Evolutionary conservation across 2,797 vertebrate species (phyloP).

Genomic region (Rhyacichthys aspro): DNA sequence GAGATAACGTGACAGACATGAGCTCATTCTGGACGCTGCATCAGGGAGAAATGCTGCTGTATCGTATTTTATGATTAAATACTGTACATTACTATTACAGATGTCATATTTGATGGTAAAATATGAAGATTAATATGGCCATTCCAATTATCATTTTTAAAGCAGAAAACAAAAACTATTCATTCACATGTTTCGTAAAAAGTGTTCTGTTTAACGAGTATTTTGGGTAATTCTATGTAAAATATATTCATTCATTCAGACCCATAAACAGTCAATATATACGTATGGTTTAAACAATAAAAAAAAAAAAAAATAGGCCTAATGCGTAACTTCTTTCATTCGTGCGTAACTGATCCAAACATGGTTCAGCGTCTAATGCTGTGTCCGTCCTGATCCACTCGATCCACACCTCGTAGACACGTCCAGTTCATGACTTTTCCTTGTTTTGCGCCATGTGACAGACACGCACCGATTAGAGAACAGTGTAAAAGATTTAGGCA

Average conservation of each 20-base stretch:
- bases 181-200: too few species aligned
- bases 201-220: too few species aligned
- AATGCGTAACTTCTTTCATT: background rate
- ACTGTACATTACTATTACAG: too few species aligned
- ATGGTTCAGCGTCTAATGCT: background rate
- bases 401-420: slow-evolving; percentile 15
- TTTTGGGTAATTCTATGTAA: too few species aligned
- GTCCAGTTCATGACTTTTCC: background rate
- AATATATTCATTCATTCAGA: too few species aligned
- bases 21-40: background rate
- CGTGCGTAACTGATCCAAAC: background rate
- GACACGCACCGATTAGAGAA: background rate
- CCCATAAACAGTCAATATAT: too few species aligned
- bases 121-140: too few species aligned
- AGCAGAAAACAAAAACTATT: too few species aligned
- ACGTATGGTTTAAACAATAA: background rate
- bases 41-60: background rate
- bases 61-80: background rate
- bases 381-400: background rate
- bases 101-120: too few species aligned
- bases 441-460: slow-evolving; percentile 11
- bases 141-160: too few species aligned
- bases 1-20: background rate
- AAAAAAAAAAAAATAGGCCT: background rate
- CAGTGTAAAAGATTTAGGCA: slow-evolving; percentile 7